A percentile compares a stretch with the other conserved stretches of the same genome.
Conservation (phyloP, 23 tunicate genomes). For the Trididemnum nubilum region DNA sequence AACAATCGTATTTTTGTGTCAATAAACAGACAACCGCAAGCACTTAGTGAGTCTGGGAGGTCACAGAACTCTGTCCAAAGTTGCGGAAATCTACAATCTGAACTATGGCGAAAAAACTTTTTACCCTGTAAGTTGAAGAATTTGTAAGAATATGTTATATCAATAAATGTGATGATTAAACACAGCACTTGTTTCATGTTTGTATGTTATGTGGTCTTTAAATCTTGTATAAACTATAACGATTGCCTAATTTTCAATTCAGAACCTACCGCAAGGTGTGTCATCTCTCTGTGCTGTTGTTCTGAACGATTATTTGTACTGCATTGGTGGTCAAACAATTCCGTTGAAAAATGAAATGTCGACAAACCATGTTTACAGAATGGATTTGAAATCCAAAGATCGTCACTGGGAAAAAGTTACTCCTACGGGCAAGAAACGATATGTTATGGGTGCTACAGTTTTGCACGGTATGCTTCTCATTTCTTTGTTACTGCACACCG, state of each 20-base stretch:
- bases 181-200: too few relatives aligned
- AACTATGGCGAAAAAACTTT: conserved; percentile 4
- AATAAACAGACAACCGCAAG: conserved; percentile 6
- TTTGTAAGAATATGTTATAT: background rate
- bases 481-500: background rate
- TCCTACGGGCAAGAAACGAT: conserved; percentile 4
- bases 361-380: conserved; percentile 11
- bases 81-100: conserved; percentile 19
- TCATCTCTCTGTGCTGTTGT: conserved; percentile 21
- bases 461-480: conserved; percentile 9
- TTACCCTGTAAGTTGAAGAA: background rate
- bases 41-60: conserved; percentile 29
- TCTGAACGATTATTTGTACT: conserved; percentile 7
- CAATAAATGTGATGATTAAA: too few relatives aligned
- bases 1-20: background rate
- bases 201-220: too few relatives aligned
- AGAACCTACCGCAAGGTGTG: conserved; percentile 20
- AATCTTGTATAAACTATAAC: too few relatives aligned
- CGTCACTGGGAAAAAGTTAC: conserved; percentile 31
- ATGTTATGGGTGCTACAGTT: conserved; percentile 30
- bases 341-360: conserved; percentile 14
- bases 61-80: conserved; percentile 18
- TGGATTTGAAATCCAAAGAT: background rate
- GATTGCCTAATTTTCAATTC: background rate
- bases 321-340: conserved; percentile 35